These are phyloP conservation scores for Numenius arquata DNA, from an alignment of 2,113 vertebrate species.

Conservation along the genomic window DNA sequence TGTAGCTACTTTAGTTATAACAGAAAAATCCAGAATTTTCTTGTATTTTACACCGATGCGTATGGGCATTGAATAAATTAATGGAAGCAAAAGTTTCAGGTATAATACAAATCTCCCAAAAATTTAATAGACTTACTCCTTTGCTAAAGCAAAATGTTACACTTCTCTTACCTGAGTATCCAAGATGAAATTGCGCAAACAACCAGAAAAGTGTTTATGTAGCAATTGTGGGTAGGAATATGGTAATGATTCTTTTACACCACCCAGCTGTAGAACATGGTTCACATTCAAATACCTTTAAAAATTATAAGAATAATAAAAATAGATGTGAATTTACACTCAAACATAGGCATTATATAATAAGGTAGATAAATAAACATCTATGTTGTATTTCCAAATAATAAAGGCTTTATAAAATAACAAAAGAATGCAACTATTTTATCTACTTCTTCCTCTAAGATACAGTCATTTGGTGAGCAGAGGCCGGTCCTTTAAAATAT, in stretches of 20 bases:
- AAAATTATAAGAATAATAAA: neutral
- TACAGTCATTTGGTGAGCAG: neutral
- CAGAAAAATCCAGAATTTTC: neutral
- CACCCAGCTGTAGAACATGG: conserved; percentile 86
- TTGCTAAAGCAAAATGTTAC: neutral
- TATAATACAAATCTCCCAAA: neutral
- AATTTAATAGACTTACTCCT: neutral
- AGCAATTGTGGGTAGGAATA: conserved; percentile 83
- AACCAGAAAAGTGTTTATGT: conserved; percentile 87
- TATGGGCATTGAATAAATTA: neutral
- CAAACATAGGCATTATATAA: neutral
- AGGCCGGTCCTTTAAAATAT: neutral
- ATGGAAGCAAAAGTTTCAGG: neutral
- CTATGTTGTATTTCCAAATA: neutral
- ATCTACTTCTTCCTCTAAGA: neutral
- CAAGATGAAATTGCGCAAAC: conserved; percentile 83
- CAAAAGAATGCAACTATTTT: neutral
- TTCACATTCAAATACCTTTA: conserved; percentile 81
- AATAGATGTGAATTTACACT: neutral
- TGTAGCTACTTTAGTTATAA: neutral
- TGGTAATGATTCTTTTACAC: conserved; percentile 83
- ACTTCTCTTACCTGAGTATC: conserved; percentile 84
- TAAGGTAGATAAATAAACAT: neutral
- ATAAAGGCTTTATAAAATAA: neutral
- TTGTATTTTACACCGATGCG: neutral